Conservation (phyloP, 1,140 invertebrate species). For the Melanaphis sacchari region DNA sequence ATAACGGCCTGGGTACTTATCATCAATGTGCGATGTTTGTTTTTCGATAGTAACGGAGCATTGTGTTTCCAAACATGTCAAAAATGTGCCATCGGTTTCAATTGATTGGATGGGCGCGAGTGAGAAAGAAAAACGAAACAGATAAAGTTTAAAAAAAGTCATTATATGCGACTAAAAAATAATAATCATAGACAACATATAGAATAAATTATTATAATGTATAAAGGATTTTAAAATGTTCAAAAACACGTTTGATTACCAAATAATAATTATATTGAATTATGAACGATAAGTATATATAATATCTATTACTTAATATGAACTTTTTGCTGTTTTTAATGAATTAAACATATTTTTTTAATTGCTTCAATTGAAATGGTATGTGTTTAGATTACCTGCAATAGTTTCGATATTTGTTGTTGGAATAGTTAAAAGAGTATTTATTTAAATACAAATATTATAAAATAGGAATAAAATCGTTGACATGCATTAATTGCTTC, state of each 20-base stretch:
- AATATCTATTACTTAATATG: neutral
- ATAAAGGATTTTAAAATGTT: neutral
- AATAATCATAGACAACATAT: neutral
- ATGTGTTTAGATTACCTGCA: too few species aligned
- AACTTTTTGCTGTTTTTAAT: neutral
- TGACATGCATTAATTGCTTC: too few species aligned
- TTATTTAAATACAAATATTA: neutral
- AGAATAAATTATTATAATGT: neutral
- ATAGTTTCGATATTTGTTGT: too few species aligned
- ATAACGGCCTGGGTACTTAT: neutral
- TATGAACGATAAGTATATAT: neutral
- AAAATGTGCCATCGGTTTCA: neutral
- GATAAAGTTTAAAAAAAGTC: neutral
- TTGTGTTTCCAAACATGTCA: constrained; percentile 10
- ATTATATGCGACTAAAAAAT: neutral
- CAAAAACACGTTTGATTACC: neutral
- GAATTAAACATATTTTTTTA: neutral
- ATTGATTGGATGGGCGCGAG: neutral
- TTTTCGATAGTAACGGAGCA: neutral
- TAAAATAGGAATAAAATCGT: neutral
- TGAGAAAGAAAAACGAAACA: neutral
- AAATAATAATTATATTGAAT: neutral
- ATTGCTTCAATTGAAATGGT: neutral
- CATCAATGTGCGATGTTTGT: constrained; percentile 26
- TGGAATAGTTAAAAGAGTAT: neutral